These are phyloP conservation scores for Patella ulyssiponensis DNA, from an alignment of 2,888 invertebrate genomes.

Conservation along the genomic window DNA sequence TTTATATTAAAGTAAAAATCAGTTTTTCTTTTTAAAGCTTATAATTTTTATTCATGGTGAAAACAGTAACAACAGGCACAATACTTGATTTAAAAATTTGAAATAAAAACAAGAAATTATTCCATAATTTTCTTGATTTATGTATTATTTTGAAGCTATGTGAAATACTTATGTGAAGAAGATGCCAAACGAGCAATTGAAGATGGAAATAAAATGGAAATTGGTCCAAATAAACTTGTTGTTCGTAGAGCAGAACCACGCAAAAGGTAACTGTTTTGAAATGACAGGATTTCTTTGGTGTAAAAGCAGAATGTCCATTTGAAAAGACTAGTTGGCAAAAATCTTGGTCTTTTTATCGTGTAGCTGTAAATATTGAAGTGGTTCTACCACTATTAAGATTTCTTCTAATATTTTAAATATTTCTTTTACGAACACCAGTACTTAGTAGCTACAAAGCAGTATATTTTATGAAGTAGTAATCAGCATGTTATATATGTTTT, in stretches of 20 bases:
- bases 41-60: too few relatives aligned
- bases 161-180: slow-evolving; percentile 49
- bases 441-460: too few relatives aligned
- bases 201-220: slow-evolving; percentile 43
- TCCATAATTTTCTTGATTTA: neutral
- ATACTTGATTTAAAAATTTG: slow-evolving; percentile 2
- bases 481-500: neutral
- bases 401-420: too few relatives aligned
- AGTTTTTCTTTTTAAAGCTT: too few relatives aligned
- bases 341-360: too few relatives aligned
- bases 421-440: too few relatives aligned
- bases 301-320: too few relatives aligned
- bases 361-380: too few relatives aligned
- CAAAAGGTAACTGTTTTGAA: slow-evolving; percentile 31
- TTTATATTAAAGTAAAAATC: neutral
- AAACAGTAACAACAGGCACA: neutral
- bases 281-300: slow-evolving; percentile 16
- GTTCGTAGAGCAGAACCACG: slow-evolving; percentile 42
- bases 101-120: neutral
- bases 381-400: too few relatives aligned
- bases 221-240: slow-evolving; percentile 38
- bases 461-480: too few relatives aligned
- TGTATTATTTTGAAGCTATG: slow-evolving; percentile 42
- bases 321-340: too few relatives aligned
- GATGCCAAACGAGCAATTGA: slow-evolving; percentile 49